Percentiles rank a stretch among this genome's conserved stretches.
Evolutionary conservation across 2,888 invertebrate genomes (phyloP).

Genomic region (Colletes collaris): DNA sequence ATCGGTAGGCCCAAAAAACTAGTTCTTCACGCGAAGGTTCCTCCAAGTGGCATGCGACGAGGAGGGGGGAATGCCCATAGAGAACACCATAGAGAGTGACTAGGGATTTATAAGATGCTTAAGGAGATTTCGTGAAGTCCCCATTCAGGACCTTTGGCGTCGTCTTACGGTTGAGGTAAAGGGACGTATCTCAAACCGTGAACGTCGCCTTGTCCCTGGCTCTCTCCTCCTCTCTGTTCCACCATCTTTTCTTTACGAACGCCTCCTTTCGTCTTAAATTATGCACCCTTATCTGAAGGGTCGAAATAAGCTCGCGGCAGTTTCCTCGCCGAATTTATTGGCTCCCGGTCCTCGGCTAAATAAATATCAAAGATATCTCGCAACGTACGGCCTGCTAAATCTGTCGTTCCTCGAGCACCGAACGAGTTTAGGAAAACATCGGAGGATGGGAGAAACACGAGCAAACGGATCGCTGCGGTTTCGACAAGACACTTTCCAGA

Average conservation of each 20-base stretch:
- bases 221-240: not conserved
- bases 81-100: slow-evolving; percentile 17
- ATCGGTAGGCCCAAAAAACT: not conserved
- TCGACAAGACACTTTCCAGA: slow-evolving; percentile 33
- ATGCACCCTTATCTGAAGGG: slow-evolving; percentile 71
- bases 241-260: not conserved
- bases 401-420: slow-evolving; percentile 59
- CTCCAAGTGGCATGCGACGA: slow-evolving; percentile 17
- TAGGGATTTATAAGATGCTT: slow-evolving; percentile 62
- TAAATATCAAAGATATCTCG: slow-evolving; percentile 71
- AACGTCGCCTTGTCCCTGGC: slow-evolving; percentile 4
- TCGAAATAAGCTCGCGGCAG: slow-evolving; percentile 66
- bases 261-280: slow-evolving; percentile 57
- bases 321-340: slow-evolving; percentile 66
- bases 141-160: slow-evolving; percentile 52
- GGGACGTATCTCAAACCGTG: slow-evolving; percentile 47
- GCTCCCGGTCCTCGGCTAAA: slow-evolving; percentile 61
- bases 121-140: slow-evolving; percentile 57
- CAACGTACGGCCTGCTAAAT: slow-evolving; percentile 59
- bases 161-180: slow-evolving; percentile 46
- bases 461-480: not conserved
- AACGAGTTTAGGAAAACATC: slow-evolving; percentile 57
- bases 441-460: slow-evolving; percentile 18
- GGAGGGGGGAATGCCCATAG: not conserved
- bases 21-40: not conserved